Percentiles rank a stretch among this genome's conserved stretches.
These are phyloP conservation scores for Agonopterix alstromeriana DNA, from an alignment of 2,888 invertebrate genomes.

Conservation along the genomic window DNA sequence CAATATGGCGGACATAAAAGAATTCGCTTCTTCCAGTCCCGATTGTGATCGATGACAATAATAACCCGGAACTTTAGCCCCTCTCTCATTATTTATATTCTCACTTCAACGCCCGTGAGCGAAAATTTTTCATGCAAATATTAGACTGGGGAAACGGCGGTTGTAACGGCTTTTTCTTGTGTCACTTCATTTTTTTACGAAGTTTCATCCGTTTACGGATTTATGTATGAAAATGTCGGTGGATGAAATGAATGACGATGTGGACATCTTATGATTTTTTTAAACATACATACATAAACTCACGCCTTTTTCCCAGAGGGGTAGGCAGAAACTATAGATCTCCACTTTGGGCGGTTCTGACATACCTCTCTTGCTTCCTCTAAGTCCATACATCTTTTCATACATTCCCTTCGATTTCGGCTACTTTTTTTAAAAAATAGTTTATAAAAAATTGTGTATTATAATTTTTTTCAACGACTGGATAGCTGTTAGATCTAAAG, in stretches of 20 bases:
- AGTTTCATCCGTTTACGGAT: background rate
- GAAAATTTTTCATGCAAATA: constrained; percentile 59
- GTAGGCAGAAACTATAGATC: too few species aligned
- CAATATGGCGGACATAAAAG: constrained; percentile 28
- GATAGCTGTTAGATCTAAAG: too few species aligned
- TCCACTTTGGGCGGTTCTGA: too few species aligned
- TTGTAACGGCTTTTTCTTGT: background rate
- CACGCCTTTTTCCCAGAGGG: too few species aligned
- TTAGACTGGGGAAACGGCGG: constrained; percentile 26
- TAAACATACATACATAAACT: too few species aligned
- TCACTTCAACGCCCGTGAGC: constrained; percentile 43
- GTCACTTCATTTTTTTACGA: background rate
- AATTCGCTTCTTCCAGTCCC: constrained; percentile 25
- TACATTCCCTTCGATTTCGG: too few species aligned
- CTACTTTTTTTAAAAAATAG: too few species aligned
- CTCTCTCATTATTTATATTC: constrained; percentile 56
- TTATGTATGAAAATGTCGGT: background rate
- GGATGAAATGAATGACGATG: background rate
- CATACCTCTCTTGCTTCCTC: too few species aligned
- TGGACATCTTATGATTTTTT: background rate
- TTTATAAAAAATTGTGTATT: too few species aligned
- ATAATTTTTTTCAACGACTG: too few species aligned
- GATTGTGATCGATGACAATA: constrained; percentile 54
- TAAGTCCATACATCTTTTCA: too few species aligned
- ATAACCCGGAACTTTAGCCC: constrained; percentile 38